phyloP scores from a whole-genome alignment of 35 echinoderm and acorn worm genomes.

The Hemicentrotus pulcherrimus region DNA sequence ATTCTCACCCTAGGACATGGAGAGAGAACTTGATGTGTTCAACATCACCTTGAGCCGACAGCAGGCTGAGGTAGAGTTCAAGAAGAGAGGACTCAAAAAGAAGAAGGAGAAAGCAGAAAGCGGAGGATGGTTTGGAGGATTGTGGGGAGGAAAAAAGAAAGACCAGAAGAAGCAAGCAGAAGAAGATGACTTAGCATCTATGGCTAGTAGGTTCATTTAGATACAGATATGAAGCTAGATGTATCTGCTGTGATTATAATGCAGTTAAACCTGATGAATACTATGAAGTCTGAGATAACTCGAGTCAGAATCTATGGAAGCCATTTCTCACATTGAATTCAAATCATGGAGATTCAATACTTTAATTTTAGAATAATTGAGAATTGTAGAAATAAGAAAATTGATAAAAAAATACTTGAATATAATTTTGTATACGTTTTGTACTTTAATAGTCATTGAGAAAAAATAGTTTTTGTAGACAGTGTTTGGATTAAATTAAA shows the following conservation, averaged over 20 bases:
- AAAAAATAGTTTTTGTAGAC: not conserved
- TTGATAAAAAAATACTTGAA: not conserved
- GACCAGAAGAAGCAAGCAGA: constrained; percentile 73
- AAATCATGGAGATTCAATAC: too few species aligned
- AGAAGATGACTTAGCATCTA: constrained; percentile 61
- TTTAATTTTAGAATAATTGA: too few species aligned
- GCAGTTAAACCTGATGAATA: too few species aligned
- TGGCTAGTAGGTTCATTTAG: constrained; percentile 40
- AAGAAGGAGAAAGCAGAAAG: constrained; percentile 70
- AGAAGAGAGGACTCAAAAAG: constrained; percentile 78
- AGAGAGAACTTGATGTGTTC: constrained; percentile 84
- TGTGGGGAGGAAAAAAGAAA: constrained; percentile 89
- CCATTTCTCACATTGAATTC: too few species aligned
- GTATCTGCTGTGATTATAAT: too few species aligned
- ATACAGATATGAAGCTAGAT: not conserved
- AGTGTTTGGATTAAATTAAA: not conserved
- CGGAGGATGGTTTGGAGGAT: constrained; percentile 88
- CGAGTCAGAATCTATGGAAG: too few species aligned
- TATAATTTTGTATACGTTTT: not conserved
- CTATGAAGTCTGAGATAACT: too few species aligned
- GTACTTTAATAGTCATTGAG: not conserved
- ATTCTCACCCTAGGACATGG: constrained; percentile 51
- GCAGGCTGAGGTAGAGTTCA: constrained; percentile 87
- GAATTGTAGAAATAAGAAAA: too few species aligned
- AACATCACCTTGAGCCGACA: constrained; percentile 91